Percentiles rank a stretch among this genome's conserved stretches.
These are phyloP conservation scores for Sclerurus mexicanus DNA, from an alignment of 2,113 vertebrate species.

Conservation along the genomic window DNA sequence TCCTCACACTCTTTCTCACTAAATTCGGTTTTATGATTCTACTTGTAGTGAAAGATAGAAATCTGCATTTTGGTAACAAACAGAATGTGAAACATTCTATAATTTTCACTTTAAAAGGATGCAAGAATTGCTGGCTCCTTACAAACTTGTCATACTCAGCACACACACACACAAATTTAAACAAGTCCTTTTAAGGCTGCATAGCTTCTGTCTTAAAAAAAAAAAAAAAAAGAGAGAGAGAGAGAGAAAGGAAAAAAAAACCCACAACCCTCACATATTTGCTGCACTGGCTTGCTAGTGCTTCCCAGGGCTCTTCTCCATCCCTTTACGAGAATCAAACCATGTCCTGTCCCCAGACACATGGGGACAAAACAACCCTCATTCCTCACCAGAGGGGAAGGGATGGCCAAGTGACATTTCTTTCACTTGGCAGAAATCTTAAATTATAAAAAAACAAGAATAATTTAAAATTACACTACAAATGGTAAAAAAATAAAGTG, in stretches of 20 bases:
- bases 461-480: neutral
- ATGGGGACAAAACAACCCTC: neutral
- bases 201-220: constrained; percentile 52
- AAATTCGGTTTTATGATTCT: neutral
- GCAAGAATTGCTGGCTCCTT: neutral
- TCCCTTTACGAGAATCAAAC: neutral
- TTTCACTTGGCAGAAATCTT: neutral
- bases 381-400: neutral
- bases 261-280: constrained; percentile 4
- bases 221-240: neutral
- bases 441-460: neutral
- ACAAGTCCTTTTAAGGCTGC: constrained; percentile 74
- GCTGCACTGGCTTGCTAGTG: neutral
- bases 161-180: constrained; percentile 65
- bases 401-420: neutral
- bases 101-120: constrained; percentile 65
- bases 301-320: constrained; percentile 14
- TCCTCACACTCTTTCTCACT: neutral
- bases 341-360: neutral
- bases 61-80: constrained; percentile 38
- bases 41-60: neutral
- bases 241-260: neutral
- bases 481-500: neutral
- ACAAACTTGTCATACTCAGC: constrained; percentile 64
- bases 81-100: constrained; percentile 24